Evolutionary conservation across 2,797 vertebrate species (phyloP).

Genomic region (Tapirus indicus): DNA sequence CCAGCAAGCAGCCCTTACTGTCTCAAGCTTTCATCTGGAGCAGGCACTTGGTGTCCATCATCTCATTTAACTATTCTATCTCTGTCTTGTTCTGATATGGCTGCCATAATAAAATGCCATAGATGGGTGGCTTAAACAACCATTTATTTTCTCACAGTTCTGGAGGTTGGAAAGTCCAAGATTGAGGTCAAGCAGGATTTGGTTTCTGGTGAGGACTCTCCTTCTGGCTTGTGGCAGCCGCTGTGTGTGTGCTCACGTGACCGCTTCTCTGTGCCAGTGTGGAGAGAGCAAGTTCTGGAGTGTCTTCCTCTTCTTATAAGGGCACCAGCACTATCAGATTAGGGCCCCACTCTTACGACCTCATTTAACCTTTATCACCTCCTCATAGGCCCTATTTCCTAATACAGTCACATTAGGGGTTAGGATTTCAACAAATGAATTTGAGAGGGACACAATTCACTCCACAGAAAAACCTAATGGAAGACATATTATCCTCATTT

Average conservation of each 20-base stretch:
- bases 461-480: neutral
- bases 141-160: neutral
- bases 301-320: slow-evolving; percentile 21
- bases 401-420: neutral
- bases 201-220: neutral
- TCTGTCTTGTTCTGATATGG: neutral
- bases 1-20: neutral
- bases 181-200: neutral
- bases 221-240: neutral
- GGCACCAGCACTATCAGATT: neutral
- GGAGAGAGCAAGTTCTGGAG: neutral
- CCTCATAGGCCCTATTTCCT: neutral
- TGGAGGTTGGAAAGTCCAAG: neutral
- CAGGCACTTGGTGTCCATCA: neutral
- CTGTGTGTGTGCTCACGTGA: neutral
- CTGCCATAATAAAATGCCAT: slow-evolving; percentile 1
- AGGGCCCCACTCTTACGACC: neutral
- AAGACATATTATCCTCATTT: neutral
- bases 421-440: neutral
- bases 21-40: neutral
- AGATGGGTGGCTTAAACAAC: neutral
- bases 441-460: neutral
- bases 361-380: neutral
- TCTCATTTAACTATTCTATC: neutral
- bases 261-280: neutral